Base-by-base conservation (phyloP, 2,888 invertebrate genomes). In the Drosophila conformis region DNA sequence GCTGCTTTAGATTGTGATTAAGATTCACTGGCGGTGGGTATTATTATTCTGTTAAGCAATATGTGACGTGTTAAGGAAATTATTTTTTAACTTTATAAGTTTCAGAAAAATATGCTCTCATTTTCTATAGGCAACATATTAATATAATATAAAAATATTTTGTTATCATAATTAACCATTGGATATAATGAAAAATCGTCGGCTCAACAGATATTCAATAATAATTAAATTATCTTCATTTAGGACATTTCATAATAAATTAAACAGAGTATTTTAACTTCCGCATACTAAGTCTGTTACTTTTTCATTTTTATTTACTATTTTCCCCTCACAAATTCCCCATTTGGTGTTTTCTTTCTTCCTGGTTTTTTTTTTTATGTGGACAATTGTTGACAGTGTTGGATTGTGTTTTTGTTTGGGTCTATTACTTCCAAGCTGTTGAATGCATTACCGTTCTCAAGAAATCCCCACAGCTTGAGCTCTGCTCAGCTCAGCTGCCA, bases 391-490 rank as follows among this genome's bases (percentile, higher is more conserved):
- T 71, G 61, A 54, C 54, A 60, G 59, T 65, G 72, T 63, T 48
- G 68, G 53, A 31, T n/a, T 67, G 61, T 72, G 59, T 73, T 67
- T 75, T 74, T 75, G 59, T 80, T 80, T 51, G 60, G 76, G 81
- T 80, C 78, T 79, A 84, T 85, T 85, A 86, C 76, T 86, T 86
- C 87, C 84, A 79, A 83, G 87, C 86, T 86, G 84, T 86, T 85
- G 79, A 86, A 69, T 84, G 79, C 84, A 75, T 82, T 82, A 77
- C 65, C 68, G 66, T 69, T 35, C 75, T 82, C 78, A 82, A 79
- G 80, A 59, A 78, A 76, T 68, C 58, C 66, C 38, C 62, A 40
- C 29, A 52, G 72, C 70, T 83, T 65, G 71, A 80, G 73, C 73
- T 61, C 54, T 57, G 62, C 78, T 38, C 40, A 40, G 51, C 67